Base-by-base conservation (phyloP, 2,797 vertebrate species). In the Typhlichthys eigenmanni region DNA sequence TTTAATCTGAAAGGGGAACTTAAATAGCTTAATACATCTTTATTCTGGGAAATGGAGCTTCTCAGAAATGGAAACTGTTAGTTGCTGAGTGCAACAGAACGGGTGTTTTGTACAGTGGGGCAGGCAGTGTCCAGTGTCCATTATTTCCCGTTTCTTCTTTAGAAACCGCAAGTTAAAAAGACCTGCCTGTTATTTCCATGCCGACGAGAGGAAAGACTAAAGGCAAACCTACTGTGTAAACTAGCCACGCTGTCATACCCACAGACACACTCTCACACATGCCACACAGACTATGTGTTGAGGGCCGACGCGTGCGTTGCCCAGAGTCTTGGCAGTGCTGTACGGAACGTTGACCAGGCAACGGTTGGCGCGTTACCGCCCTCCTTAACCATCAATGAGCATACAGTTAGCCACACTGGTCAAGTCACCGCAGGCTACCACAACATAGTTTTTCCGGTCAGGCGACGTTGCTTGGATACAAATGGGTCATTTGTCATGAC, bases 331-430 rank as follows among this genome's bases (percentile, higher is more conserved):
- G 92, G 93, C 89, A 43, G 59, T 10, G 13, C 55, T 60, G 60
- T 24, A 50, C 87, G 92, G 94, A 95, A 93, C 91, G 82, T 88
- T 86, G 87, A 87, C 76, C 67, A 13, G 82, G 72, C 78, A 74
- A 81, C 86, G 16, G 80, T 75, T 52, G 32, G 46, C 29, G 79
- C 68, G 66, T 86, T 85, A 54, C 74, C 61, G 60, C 81, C 77
- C 72, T 74, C 38, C 83, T 66, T 67, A 89, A 88, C 88, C 69
- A 74, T 74, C 75, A 94, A 92, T 94, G 92, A 94, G 92, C 78
- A 87, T 81, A 61, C 80, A 86, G 90, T 88, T 83, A 91, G 89
- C 93, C 92, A 91, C 59, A 16, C 88, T 34, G 65, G 69, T 58
- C 65, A 75, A 74, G 82, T 85, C 64, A 64, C 76, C 60, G 38